Percentiles rank a stretch among this genome's conserved stretches.
Conservation (phyloP, 2,113 vertebrate species). For the Blennius ocellaris region DNA sequence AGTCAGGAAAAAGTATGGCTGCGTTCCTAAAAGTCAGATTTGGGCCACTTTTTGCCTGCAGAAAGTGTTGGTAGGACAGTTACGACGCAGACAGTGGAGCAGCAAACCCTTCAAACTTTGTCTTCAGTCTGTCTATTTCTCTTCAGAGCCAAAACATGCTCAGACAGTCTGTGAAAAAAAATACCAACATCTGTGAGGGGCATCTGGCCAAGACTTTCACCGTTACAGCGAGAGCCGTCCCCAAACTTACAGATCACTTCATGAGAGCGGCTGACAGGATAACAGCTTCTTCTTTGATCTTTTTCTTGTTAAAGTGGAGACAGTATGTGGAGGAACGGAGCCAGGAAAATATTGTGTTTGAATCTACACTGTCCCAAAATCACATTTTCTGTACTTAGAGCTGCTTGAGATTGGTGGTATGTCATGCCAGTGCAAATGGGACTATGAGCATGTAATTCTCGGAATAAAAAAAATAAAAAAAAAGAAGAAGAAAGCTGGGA, state of each 20-base stretch:
- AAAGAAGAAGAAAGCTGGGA: too few species aligned
- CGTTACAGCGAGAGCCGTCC: constrained; percentile 29
- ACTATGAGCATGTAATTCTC: neutral
- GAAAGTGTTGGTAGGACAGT: constrained; percentile 11
- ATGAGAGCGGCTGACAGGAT: constrained; percentile 22
- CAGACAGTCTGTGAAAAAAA: constrained; percentile 42
- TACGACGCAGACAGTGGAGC: constrained; percentile 22
- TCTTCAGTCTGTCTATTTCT: constrained; percentile 14
- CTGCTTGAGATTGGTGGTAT: constrained; percentile 9
- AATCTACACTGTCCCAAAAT: constrained; percentile 18
- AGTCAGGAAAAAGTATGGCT: too few species aligned
- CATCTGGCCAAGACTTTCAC: constrained; percentile 59
- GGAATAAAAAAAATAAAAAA: neutral
- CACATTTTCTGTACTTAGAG: constrained; percentile 3
- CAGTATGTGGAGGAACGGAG: constrained; percentile 9
- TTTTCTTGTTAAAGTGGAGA: constrained; percentile 18
- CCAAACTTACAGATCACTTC: constrained; percentile 20
- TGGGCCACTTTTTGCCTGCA: too few species aligned
- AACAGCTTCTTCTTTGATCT: constrained; percentile 9
- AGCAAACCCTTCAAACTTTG: constrained; percentile 23
- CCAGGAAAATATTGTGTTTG: constrained; percentile 19
- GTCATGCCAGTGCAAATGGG: constrained; percentile 31
- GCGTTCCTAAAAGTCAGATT: too few species aligned
- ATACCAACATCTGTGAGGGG: constrained; percentile 67
- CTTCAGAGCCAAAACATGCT: constrained; percentile 48